Evolutionary conservation across 2,113 vertebrate species (phyloP).

Genomic region (Alces alces): DNA sequence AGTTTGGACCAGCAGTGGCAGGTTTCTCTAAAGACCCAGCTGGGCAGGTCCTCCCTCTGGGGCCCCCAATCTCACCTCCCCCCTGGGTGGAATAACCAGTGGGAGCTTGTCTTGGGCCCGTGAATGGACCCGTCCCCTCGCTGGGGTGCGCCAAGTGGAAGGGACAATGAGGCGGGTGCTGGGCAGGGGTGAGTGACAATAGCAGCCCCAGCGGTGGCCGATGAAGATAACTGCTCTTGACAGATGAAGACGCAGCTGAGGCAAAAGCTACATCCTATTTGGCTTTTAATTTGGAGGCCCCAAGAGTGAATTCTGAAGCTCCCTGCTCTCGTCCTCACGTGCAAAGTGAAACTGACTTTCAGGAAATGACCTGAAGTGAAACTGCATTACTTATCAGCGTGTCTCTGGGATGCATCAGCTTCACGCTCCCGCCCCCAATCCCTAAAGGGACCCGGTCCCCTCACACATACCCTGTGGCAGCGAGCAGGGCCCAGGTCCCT

Average conservation of each 20-base stretch:
- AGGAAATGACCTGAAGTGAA: conserved; percentile 81
- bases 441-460: background rate
- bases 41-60: background rate
- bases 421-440: background rate
- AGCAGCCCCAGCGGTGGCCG: conserved; percentile 23
- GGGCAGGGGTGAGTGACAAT: conserved; percentile 42
- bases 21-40: background rate
- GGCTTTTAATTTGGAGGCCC: conserved; percentile 86
- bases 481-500: background rate
- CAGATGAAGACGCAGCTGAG: conserved; percentile 79
- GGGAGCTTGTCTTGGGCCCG: background rate
- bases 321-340: conserved; percentile 57
- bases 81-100: background rate
- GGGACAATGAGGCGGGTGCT: background rate
- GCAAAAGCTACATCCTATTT: conserved; percentile 85
- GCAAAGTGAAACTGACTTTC: conserved; percentile 82
- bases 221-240: conserved; percentile 79
- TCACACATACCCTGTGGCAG: background rate
- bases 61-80: background rate
- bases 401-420: conserved; percentile 32
- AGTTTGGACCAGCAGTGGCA: background rate
- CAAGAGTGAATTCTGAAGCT: conserved; percentile 78
- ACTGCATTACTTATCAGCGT: conserved; percentile 71
- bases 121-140: background rate
- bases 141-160: background rate